Conservation (phyloP, 2,113 vertebrate species). For the Xerus inauris region DNA sequence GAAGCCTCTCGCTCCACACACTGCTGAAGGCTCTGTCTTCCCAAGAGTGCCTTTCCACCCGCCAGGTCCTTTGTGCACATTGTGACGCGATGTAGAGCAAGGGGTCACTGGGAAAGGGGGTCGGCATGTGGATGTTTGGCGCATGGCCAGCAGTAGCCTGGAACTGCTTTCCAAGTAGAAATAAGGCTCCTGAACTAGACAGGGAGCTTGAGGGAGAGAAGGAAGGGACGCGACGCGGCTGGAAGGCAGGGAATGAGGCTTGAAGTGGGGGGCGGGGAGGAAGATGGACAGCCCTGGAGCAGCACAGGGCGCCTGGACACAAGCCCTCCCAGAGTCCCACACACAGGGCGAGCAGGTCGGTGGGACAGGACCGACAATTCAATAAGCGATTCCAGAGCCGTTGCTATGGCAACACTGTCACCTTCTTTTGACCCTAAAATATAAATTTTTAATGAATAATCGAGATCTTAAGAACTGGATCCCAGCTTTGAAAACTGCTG, state of each 20-base stretch:
- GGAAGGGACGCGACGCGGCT: accelerated
- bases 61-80: neutral
- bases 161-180: neutral
- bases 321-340: accelerated
- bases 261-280: neutral
- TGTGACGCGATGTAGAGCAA: neutral
- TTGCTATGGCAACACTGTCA: no score
- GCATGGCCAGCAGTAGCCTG: neutral
- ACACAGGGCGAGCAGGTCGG: accelerated
- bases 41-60: neutral
- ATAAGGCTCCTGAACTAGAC: neutral
- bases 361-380: no score
- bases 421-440: neutral
- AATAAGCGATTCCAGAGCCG: neutral
- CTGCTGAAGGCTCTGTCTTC: neutral
- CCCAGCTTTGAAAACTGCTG: neutral
- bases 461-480: neutral
- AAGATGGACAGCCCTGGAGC: no score
- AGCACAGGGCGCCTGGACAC: no score
- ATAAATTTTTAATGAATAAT: neutral
- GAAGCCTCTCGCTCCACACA: no score
- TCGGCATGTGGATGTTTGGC: neutral
- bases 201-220: neutral
- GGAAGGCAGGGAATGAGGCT: accelerated
- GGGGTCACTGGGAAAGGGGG: neutral